Evolutionary conservation across 2,888 invertebrate genomes (phyloP), one percentile per base, ranked within the genome.

Genomic region (Lysandra bellargus): DNA sequence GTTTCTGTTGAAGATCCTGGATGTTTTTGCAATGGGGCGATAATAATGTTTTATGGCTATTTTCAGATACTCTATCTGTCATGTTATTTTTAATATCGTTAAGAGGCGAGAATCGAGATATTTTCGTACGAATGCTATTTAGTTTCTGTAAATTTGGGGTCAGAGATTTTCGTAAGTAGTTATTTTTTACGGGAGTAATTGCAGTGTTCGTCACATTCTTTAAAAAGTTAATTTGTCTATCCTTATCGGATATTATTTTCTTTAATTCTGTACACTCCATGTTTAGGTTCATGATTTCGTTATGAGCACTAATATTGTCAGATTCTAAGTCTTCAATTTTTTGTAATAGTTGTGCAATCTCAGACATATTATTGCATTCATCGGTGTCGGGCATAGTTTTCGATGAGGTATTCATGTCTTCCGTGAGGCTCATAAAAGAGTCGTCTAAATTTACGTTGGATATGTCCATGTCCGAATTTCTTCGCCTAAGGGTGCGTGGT

Each of bases 391-490:
- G 57, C 14, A 57, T 17, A 17, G 17, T 57, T 57, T 57, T 57
- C 2, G 57, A 57, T 14, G 57, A 57, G 14, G 57, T 57, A 17
- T 57, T 57, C 57, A 57, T 57, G 23, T 57, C 57, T 4, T 57
- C 57, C 17, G 57, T 17, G 14, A 57, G 1, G 4, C 57, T 57
- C 4, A 57, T 14, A 57, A 57, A 57, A 23, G 57, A 17, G 4
- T 57, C 57, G 17, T 57, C 57, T 57, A 57, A 17, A 57, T 14
- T 57, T 57, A 57, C 17, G 17, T 14, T 60, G 60, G 60, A 60
- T 60, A 60, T 60, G 60, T 60, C 60, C 4, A 60, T 60, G n/a
- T 60, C 60, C n/a, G 60, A 60, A n/a, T 60, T 60, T 60, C 60
- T 60, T 60, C 60, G 17, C 4, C 60, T 60, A 60, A 60, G 60